These are phyloP conservation scores for Epirrita christyi DNA, from an alignment of 2,888 invertebrate species.

Conservation along the genomic window DNA sequence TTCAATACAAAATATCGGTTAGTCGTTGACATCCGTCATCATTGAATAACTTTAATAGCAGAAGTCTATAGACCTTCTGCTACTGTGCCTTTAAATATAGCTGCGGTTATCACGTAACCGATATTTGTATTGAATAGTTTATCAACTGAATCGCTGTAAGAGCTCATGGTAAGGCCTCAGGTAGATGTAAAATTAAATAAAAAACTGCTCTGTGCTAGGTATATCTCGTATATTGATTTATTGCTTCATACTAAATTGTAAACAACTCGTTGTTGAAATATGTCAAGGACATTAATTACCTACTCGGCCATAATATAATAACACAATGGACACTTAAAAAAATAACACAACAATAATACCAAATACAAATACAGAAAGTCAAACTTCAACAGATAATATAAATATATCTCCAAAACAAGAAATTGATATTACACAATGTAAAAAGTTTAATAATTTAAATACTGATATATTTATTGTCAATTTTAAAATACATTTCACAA, in stretches of 20 bases:
- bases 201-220: slow-evolving; percentile 30
- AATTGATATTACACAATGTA: slow-evolving; percentile 52
- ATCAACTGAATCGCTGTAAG: too few relatives aligned
- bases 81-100: too few relatives aligned
- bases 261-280: slow-evolving; percentile 81
- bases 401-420: slow-evolving; percentile 73
- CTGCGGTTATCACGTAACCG: too few relatives aligned
- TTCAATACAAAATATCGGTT: too few relatives aligned
- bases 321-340: slow-evolving; percentile 63
- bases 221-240: slow-evolving; percentile 62
- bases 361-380: slow-evolving; percentile 73
- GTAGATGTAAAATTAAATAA: slow-evolving; percentile 25
- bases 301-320: slow-evolving; percentile 61
- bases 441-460: slow-evolving; percentile 73
- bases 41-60: too few relatives aligned
- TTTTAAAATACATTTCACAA: slow-evolving; percentile 68
- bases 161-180: too few relatives aligned
- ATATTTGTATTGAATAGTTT: too few relatives aligned
- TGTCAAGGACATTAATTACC: slow-evolving; percentile 52
- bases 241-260: slow-evolving; percentile 77
- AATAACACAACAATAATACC: slow-evolving; percentile 68
- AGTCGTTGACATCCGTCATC: too few relatives aligned
- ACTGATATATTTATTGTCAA: slow-evolving; percentile 83
- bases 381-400: slow-evolving; percentile 80
- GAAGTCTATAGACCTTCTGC: too few relatives aligned